Evolutionary conservation across 2,888 invertebrate genomes (phyloP).

Genomic region (Macaria liturata): DNA sequence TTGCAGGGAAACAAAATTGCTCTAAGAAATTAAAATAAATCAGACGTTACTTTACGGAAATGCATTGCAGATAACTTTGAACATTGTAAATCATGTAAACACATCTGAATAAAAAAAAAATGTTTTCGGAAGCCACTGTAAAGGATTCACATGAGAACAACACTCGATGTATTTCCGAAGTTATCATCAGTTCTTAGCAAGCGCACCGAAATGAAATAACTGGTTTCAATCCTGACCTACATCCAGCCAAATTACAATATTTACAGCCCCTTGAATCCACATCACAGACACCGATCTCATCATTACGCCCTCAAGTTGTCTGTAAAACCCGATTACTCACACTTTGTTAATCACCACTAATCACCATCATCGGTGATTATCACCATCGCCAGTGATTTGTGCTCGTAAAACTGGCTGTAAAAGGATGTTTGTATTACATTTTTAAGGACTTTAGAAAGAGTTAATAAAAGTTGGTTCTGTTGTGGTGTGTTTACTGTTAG

Average conservation of each 20-base stretch:
- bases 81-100: too few relatives aligned
- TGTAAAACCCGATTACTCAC: constrained; percentile 33
- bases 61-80: too few relatives aligned
- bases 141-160: too few relatives aligned
- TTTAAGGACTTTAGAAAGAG: constrained; percentile 20
- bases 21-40: too few relatives aligned
- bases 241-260: constrained; percentile 15
- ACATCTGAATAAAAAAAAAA: too few relatives aligned
- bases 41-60: too few relatives aligned
- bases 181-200: too few relatives aligned
- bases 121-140: too few relatives aligned
- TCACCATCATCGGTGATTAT: constrained; percentile 13
- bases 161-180: too few relatives aligned
- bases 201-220: constrained; percentile 7
- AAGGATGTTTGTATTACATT: constrained; percentile 18
- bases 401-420: constrained; percentile 19
- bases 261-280: constrained; percentile 7
- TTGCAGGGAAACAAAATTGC: too few relatives aligned
- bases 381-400: constrained; percentile 16
- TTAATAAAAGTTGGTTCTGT: constrained; percentile 1
- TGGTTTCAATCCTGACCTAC: constrained; percentile 27
- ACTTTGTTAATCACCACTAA: constrained; percentile 24
- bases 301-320: not conserved
- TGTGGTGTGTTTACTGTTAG: too few relatives aligned
- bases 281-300: constrained; percentile 28